Evolutionary conservation across 2,797 vertebrate genomes (phyloP).

Genomic region (Erethizon dorsatum): DNA sequence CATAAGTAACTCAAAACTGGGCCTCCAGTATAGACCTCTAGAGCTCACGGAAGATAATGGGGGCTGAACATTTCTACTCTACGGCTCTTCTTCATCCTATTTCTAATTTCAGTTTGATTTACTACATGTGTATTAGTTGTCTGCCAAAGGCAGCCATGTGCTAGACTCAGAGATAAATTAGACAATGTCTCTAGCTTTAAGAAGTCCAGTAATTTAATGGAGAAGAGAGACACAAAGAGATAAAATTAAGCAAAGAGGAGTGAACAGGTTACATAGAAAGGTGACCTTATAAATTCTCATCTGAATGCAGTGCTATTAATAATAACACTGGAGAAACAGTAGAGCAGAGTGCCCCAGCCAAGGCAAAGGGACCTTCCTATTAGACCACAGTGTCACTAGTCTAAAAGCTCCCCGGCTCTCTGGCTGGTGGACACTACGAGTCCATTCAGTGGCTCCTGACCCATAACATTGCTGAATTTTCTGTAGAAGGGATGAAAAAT

Average conservation of each 20-base stretch:
- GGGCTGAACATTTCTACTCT: background rate
- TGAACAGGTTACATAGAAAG: background rate
- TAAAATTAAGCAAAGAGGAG: slow-evolving; percentile 14
- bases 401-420: background rate
- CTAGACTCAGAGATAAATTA: slow-evolving; percentile 13
- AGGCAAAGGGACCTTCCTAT: background rate
- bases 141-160: background rate
- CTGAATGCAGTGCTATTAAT: background rate
- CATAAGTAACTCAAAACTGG: background rate
- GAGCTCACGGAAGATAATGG: background rate
- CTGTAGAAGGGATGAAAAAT: slow-evolving; percentile 37
- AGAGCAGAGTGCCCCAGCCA: background rate
- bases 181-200: background rate
- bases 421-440: background rate
- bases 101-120: slow-evolving; percentile 56
- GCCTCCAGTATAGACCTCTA: background rate
- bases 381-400: background rate
- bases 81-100: background rate
- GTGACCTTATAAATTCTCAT: background rate
- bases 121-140: background rate
- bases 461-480: slow-evolving; percentile 27
- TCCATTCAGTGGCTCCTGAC: background rate
- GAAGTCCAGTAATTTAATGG: background rate
- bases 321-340: background rate
- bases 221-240: background rate